Conservation (phyloP, 1,140 invertebrate species). For the Drosophila kikkawai region DNA sequence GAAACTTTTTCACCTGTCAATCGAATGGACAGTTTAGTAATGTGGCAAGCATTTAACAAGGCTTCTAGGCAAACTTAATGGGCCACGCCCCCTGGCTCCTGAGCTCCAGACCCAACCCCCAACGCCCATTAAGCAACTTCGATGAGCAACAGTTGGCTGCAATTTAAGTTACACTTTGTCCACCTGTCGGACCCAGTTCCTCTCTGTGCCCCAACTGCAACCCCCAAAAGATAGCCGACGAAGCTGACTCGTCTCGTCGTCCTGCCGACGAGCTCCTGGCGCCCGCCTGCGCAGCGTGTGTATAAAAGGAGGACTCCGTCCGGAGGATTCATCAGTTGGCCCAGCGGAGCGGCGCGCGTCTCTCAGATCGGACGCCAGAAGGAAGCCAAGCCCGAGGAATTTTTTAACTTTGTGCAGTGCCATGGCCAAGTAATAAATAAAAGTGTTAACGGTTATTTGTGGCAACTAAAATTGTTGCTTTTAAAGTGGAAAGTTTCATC, state of each 20-base stretch:
- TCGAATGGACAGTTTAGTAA: slow-evolving; percentile 28
- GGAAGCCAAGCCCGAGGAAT: slow-evolving; percentile 5
- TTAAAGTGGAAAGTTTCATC: background rate
- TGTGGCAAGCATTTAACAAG: slow-evolving; percentile 37
- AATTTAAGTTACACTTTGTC: slow-evolving; percentile 75
- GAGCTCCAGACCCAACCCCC: background rate
- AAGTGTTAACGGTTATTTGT: slow-evolving; percentile 16
- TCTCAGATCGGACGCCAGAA: slow-evolving; percentile 49
- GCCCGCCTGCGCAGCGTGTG: slow-evolving; percentile 41
- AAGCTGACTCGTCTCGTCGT: slow-evolving; percentile 31
- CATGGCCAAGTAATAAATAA: slow-evolving; percentile 13
- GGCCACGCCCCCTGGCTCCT: slow-evolving; percentile 17
- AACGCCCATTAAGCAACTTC: slow-evolving; percentile 52
- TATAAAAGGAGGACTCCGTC: slow-evolving; percentile 65
- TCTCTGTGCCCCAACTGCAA: background rate
- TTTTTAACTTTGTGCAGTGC: slow-evolving; percentile 24
- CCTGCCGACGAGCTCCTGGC: slow-evolving; percentile 28
- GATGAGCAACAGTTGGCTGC: slow-evolving; percentile 77
- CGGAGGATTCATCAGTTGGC: slow-evolving; percentile 63
- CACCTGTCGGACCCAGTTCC: slow-evolving; percentile 55
- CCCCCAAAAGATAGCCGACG: slow-evolving; percentile 35
- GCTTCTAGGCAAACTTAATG: slow-evolving; percentile 36
- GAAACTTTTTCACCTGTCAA: slow-evolving; percentile 33
- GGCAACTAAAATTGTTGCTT: background rate
- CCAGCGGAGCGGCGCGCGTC: slow-evolving; percentile 71